Conservation (phyloP, 2,888 invertebrate genomes). For the Mimas tiliae region DNA sequence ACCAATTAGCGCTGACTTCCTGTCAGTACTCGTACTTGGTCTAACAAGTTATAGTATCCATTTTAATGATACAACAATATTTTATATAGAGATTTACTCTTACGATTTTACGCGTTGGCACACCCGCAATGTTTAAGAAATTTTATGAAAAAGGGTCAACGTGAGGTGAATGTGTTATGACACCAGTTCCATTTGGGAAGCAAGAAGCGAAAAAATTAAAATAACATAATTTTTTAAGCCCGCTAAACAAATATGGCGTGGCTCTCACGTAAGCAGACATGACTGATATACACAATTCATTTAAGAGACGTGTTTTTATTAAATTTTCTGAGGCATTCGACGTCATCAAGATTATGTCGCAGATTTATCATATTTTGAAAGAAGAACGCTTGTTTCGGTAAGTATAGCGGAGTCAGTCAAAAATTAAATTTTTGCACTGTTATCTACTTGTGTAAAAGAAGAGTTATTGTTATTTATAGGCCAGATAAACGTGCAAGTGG, state of each 20-base stretch:
- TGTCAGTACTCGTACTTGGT: too few relatives aligned
- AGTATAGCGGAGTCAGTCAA: neutral
- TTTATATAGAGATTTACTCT: conserved; percentile 11
- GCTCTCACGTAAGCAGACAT: conserved; percentile 39
- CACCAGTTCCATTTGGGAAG: conserved; percentile 38
- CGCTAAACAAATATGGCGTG: conserved; percentile 44
- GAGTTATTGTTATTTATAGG: too few relatives aligned
- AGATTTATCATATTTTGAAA: conserved; percentile 23
- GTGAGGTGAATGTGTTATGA: conserved; percentile 62
- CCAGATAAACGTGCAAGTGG: too few relatives aligned
- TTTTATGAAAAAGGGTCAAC: conserved; percentile 66
- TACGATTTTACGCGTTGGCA: conserved; percentile 57
- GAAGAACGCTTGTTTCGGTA: conserved; percentile 9
- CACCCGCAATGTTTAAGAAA: conserved; percentile 60
- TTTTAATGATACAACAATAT: conserved; percentile 25
- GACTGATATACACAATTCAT: conserved; percentile 48
- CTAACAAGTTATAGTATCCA: too few relatives aligned
- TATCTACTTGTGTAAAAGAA: too few relatives aligned
- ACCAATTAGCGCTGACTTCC: too few relatives aligned
- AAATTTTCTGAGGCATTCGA: conserved; percentile 25
- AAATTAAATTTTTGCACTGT: neutral
- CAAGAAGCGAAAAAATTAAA: conserved; percentile 51
- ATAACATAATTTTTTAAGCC: conserved; percentile 48
- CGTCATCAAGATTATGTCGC: conserved; percentile 19
- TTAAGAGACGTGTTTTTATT: conserved; percentile 42